Evolutionary conservation across 30 jellyfish, hydroid and myxozoan genomes (phyloP), one percentile per base, ranked within the genome.

Genomic region (Pseudorhiza aurosa): DNA sequence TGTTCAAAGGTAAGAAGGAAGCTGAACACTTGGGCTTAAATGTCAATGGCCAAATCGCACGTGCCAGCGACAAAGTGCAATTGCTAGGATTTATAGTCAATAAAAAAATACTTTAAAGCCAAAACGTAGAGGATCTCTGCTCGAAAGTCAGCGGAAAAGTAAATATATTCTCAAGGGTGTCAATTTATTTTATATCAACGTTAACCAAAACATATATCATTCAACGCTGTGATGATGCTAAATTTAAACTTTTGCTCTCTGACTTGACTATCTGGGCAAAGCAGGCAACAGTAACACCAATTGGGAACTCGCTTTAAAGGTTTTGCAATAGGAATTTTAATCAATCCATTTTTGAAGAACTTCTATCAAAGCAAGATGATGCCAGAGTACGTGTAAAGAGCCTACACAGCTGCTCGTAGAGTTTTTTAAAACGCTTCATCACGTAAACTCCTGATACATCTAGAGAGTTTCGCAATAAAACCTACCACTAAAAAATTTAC

Each of bases 111-210:
- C 14, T 9, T 53, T 53, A 9, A 7, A 8, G 27, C 68, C 68
- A 53, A 53, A 18, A 21, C 10, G 68, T 53, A 53, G 68, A 53
- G 68, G 68, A 53, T 21, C 68, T 53, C 68, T 53, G 68, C 68
- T 9, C 21, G 27, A 53, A 53, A 53, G 68, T 53, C 18, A 53
- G 68, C 68, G 21, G 18, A 21, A 53, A 53, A 21, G 68, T 53
- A 21, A 21, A 53, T 8, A 27, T 27, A 53, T 53, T 53, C 68
- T 53, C 68, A 9, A 9, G 68, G 21, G 14, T 53, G 68, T 53
- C 55, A 42, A 9, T 9, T 8, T 42, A 8, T 8, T 15, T 42
- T 8, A 8, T 8, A 8, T 42, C 10, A 42, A 9, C 10, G 15
- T 42, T 8, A 42, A 8, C 55, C 9, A 42, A 15, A 9, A 42